Base-by-base conservation (phyloP, 2,113 vertebrate species). In the Siniperca chuatsi region DNA sequence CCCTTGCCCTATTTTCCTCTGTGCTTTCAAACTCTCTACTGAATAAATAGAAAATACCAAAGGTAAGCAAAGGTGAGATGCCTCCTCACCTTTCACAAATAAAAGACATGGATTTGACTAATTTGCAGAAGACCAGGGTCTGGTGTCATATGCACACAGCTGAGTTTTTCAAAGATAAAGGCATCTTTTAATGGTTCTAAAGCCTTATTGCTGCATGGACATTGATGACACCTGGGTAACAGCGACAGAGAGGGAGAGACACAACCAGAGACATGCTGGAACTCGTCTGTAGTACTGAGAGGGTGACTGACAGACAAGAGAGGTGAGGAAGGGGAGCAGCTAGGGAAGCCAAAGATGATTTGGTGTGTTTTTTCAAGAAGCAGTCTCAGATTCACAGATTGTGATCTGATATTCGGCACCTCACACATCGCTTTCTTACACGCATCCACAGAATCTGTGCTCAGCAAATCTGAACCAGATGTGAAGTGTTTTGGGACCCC, bases 401-500 rank as follows among this genome's bases (percentile, higher is more conserved):
- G 72, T 15, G 52, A 92, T 93, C 87, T 87, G 85, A 92, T 79
- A 69, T 87, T 80, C 46, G 6, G 82, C 83, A 88, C 83, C 85
- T 90, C 79, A 71, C 84, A 81, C 79, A 54, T 33, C 20, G 25
- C 80, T 78, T 65, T 60, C 60, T 66, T 58, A 20, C 87, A 75
- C 18, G 6, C 81, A 85, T 88, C 87, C 61, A 10, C 65, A 40
- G 58, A 89, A 83, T 84, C 78, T 76, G 70, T 57, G 70, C 87
- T 87, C 60, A 6, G 75, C 75, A 84, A 91, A 94, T 92, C 75
- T 65, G 81, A 87, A 90, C 84, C 93, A 95, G 92, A 93, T 94
- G 94, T 92, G 72, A 70, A 74, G 85, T 78, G 78, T 82, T 81
- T 81, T 81, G 89, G 78, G 88, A 92, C 86, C 76, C 76, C 75